These are phyloP conservation scores for Rattus norvegicus DNA, from an alignment of 2,113 vertebrate species.

Conservation along the genomic window GRCr8 NC_086019.1:173925001-173925500, in stretches of 20 bases:
- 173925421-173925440: slow-evolving; percentile 25
- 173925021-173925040: slow-evolving; percentile 23
- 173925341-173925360: slow-evolving; percentile 10
- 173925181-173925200: slow-evolving; percentile 97
- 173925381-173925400: slow-evolving; percentile 49
- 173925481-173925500: slow-evolving; percentile 45
- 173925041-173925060: slow-evolving; percentile 20
- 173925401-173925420: slow-evolving; percentile 45
- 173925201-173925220: slow-evolving; percentile 95
- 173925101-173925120: slow-evolving; percentile 98
- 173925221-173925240: slow-evolving; percentile 85
- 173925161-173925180: slow-evolving; percentile 96
- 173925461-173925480: neutral
- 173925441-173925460: slow-evolving; percentile 44
- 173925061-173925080: slow-evolving; percentile 93
- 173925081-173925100: slow-evolving; percentile 98
- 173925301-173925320: slow-evolving; percentile 1
- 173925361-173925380: slow-evolving; percentile 42
- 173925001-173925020: slow-evolving; percentile 20
- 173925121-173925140: slow-evolving; percentile 97
- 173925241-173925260: slow-evolving; percentile 43
- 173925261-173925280: neutral
- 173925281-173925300: slow-evolving; percentile 37
- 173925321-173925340: slow-evolving; percentile 43
- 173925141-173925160: slow-evolving; percentile 94